A percentile compares a stretch with the other conserved stretches of the same genome.
phyloP scores from a whole-genome alignment of 2,113 vertebrate species.

The Ctenomys sociabilis region DNA sequence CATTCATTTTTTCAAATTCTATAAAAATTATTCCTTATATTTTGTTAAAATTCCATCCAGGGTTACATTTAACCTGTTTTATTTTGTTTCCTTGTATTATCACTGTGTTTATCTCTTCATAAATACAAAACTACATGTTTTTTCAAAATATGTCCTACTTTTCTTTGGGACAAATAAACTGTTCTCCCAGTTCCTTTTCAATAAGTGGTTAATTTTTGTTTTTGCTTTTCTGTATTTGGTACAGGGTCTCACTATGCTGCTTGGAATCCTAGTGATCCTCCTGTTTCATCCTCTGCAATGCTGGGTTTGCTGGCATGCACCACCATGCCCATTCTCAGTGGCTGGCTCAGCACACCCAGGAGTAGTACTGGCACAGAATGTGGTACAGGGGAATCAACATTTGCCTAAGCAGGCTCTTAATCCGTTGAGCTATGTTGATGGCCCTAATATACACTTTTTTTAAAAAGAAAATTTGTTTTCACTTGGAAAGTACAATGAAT shows the following conservation, averaged over 20 bases:
- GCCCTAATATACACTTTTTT: background rate
- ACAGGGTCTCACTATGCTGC: no score
- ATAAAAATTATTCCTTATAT: background rate
- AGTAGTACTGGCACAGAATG: no score
- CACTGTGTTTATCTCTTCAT: background rate
- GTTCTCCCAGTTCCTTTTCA: background rate
- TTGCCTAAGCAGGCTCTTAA: no score
- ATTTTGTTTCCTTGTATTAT: background rate
- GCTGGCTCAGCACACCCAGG: no score
- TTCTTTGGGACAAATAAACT: background rate
- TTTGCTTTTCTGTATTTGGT: no score
- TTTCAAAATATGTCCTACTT: background rate
- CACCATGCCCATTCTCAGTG: no score
- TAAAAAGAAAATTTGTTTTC: background rate
- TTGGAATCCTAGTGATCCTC: no score
- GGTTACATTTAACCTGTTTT: background rate
- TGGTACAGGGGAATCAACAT: no score
- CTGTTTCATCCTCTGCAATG: no score
- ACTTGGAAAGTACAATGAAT: background rate
- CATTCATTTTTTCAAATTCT: background rate
- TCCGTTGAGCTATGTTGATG: no score
- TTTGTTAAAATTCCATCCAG: background rate
- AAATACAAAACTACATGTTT: background rate
- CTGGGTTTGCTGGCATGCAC: no score
- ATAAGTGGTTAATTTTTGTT: background rate